Base-by-base conservation (phyloP, 2,888 invertebrate genomes). In the Tenthredo notha region DNA sequence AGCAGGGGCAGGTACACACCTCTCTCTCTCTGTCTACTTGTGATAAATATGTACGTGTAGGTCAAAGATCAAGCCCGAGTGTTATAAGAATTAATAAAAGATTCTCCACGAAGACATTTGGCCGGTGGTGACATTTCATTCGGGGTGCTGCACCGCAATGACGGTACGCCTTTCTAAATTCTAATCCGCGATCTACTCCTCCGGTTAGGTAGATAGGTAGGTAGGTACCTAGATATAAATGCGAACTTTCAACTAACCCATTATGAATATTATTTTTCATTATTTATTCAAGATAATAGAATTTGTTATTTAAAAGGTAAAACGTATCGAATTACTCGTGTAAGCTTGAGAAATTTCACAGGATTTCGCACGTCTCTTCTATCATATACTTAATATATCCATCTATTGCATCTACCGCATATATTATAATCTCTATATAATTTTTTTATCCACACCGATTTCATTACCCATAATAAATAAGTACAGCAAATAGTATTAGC, bases 51-150 rank as follows among this genome's bases (percentile, higher is more conserved):
- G 61, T 61, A 2, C 21, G 61, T 29, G 25, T 25, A 61, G 61
- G 61, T 29, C 29, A 61, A 61, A 61, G 61, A 61, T 61, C 61
- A 12, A 67, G 29, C 33, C 33, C 18, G n/a, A 40, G 43, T 43
- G 15, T 40, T 43, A 21, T 43, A 7, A 25, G 12, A 74, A 74
- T 74, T n/a, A 74, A 43, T 40, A 47, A 77, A 33, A 50, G 77
- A 77, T 77, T 33, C 54, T 25, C 54, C 54, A 25, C 40, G 82
- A 54, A 77, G 77, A 54, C 54, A 77, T 77, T 77, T 33, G 29
- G 84, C 80, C 77, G 50, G 77, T 87, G 86, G 87, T 87, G 89
- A 90, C 89, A 89, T 89, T 89, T 90, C 86, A 82, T 67, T 12
- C 67, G 15, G 67, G 25, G 80, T 25, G 80, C 47, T 29, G 33